Evolutionary conservation across 2,888 invertebrate species (phyloP), one percentile per base, ranked within the genome.

Genomic region (Brenthis ino): DNA sequence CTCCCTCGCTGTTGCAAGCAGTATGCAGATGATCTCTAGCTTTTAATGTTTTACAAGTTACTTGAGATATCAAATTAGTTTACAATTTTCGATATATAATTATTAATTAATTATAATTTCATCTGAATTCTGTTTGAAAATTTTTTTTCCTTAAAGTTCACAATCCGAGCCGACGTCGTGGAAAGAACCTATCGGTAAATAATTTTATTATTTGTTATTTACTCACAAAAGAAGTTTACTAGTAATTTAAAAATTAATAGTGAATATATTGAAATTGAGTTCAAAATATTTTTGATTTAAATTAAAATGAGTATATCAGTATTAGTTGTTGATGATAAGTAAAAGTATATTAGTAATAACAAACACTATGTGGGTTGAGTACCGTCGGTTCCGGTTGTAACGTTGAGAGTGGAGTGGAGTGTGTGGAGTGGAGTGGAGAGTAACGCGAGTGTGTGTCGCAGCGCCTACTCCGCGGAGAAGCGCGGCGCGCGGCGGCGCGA

Each of bases 391-490:
- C 43, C 50, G 57, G 51, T 63, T 50, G 61, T 28, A 66, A 55
- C 33, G 53, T 51, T 28, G 37, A 3, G 48, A 6, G 54, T n/a
- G 16, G 28, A 37, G 47, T 5, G 65, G 43, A 50, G 57, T 47
- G 58, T 33, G 68, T 13, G 47, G 33, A 55, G 60, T 56, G 55
- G 48, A 64, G 55, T 12, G 69, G 70, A 3, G 69, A 74, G 65
- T 77, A 77, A 72, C 79, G 90, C 86, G 88, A 89, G 82, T 91
- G 61, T 51, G 51, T 16, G 51, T 77, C 11, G 73, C 80, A 91
- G 91, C 87, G 88, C 90, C 82, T 91, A 89, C 88, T 88, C 87
- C 86, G 89, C 85, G 69, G 90, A 90, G 84, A 90, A 90, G 86
- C 89, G 89, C 28, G 50, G 76, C 68, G 80, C 80, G 84, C 85